Evolutionary conservation across 1,140 invertebrate species (phyloP).

Genomic region (Penaeus vannamei): DNA sequence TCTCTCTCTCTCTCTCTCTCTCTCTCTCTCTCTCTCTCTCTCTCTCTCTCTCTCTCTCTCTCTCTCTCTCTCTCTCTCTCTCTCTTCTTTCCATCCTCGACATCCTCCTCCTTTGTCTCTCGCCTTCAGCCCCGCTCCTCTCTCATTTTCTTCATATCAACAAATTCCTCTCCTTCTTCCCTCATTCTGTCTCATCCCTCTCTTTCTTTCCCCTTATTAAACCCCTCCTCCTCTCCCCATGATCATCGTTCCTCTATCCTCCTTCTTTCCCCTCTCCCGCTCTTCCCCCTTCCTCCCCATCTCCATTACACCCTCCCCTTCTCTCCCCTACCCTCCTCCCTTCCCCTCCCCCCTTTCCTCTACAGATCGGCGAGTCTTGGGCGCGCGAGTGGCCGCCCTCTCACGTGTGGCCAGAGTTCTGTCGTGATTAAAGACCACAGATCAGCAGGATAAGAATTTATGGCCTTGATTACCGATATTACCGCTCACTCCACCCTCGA

Average conservation of each 20-base stretch:
- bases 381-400: not conserved
- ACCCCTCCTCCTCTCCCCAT: not conserved
- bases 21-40: not conserved
- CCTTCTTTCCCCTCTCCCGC: not conserved
- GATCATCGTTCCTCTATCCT: no score
- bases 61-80: no score
- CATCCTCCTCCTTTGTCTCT: no score
- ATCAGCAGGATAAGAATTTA: conserved; percentile 56
- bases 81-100: not conserved
- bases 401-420: conserved; percentile 47
- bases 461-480: conserved; percentile 42
- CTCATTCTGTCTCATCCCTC: not conserved
- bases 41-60: no score
- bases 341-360: not conserved
- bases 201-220: not conserved
- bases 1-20: not conserved
- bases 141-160: not conserved
- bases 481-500: conserved; percentile 51
- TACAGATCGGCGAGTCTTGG: not conserved
- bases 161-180: not conserved
- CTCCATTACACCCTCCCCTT: not conserved
- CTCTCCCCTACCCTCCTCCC: not conserved
- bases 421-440: conserved; percentile 44
- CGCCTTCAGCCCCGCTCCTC: not conserved
- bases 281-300: not conserved